phyloP scores from a whole-genome alignment of 2,113 vertebrate species.

The Morone saxatilis region DNA sequence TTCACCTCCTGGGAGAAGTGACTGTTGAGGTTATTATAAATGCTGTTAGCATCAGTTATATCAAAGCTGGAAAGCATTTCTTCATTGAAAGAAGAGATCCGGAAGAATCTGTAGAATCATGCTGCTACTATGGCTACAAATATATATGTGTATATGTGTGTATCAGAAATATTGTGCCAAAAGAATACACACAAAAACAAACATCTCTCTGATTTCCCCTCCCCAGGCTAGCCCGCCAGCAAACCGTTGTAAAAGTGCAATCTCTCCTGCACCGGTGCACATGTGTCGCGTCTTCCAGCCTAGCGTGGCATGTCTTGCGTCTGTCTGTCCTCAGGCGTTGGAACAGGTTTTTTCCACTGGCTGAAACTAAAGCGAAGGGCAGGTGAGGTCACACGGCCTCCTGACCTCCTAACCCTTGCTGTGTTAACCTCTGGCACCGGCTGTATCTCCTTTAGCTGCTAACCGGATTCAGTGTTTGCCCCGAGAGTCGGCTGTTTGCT shows the following conservation, averaged over 20 bases:
- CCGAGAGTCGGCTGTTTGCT: conserved; percentile 67
- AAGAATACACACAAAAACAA: conserved; percentile 12
- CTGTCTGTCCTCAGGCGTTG: conserved; percentile 58
- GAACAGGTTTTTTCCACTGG: conserved; percentile 78
- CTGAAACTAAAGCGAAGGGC: conserved; percentile 71
- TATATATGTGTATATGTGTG: neutral
- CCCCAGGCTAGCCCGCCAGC: conserved; percentile 45
- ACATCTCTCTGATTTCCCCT: conserved; percentile 46
- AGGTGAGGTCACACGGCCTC: conserved; percentile 68
- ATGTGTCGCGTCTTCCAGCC: conserved; percentile 37
- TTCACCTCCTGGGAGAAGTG: neutral
- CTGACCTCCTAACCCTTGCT: conserved; percentile 66
- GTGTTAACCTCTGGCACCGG: conserved; percentile 74
- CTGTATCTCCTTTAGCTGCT: conserved; percentile 63
- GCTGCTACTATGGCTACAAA: neutral
- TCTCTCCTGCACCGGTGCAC: conserved; percentile 40
- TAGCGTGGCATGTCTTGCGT: conserved; percentile 38
- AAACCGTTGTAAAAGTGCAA: conserved; percentile 44
- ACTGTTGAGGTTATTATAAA: too few relatives aligned
- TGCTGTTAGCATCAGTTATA: too few relatives aligned
- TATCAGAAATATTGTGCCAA: conserved; percentile 10
- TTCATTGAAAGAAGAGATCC: too few relatives aligned
- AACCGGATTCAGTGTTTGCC: conserved; percentile 76
- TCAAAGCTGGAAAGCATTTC: too few relatives aligned
- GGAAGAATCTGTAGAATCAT: neutral